Conservation (phyloP, 2,797 vertebrate genomes). For the Phrynocephalus forsythii region DNA sequence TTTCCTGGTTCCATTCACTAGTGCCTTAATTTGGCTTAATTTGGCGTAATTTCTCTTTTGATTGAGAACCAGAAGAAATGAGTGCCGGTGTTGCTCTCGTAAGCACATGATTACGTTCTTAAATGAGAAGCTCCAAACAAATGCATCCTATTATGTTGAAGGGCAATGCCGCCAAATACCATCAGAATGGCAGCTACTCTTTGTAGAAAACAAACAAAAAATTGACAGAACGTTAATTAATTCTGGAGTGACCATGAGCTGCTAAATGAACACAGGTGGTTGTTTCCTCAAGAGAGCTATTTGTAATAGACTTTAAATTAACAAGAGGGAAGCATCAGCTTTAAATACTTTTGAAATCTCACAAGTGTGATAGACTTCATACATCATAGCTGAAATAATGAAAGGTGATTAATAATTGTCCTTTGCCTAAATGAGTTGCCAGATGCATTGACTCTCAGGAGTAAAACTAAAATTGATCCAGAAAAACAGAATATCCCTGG, state of each 20-base stretch:
- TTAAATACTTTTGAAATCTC: conserved; percentile 75
- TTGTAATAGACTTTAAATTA: conserved; percentile 79
- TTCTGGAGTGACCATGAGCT: conserved; percentile 68
- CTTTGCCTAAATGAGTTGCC: conserved; percentile 75
- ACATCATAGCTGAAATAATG: conserved; percentile 76
- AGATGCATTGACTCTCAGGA: conserved; percentile 70
- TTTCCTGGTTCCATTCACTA: background rate
- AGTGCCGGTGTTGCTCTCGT: conserved; percentile 44
- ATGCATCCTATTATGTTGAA: conserved; percentile 59
- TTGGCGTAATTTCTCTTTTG: background rate
- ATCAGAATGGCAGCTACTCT: conserved; percentile 39
- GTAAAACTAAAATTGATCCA: conserved; percentile 39
- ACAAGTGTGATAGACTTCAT: conserved; percentile 77
- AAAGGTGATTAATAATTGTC: conserved; percentile 76
- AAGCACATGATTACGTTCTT: conserved; percentile 65
- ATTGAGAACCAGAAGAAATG: conserved; percentile 42
- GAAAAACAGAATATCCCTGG: conserved; percentile 34
- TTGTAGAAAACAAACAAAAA: conserved; percentile 62
- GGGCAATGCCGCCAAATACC: conserved; percentile 61
- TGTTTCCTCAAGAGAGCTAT: conserved; percentile 72
- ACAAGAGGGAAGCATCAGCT: conserved; percentile 68
- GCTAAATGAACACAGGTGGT: conserved; percentile 77
- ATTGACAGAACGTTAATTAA: conserved; percentile 58
- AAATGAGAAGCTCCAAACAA: conserved; percentile 56
- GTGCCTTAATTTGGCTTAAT: background rate